phyloP scores from a whole-genome alignment of 2,888 invertebrate genomes.

The Steromphala cineraria region DNA sequence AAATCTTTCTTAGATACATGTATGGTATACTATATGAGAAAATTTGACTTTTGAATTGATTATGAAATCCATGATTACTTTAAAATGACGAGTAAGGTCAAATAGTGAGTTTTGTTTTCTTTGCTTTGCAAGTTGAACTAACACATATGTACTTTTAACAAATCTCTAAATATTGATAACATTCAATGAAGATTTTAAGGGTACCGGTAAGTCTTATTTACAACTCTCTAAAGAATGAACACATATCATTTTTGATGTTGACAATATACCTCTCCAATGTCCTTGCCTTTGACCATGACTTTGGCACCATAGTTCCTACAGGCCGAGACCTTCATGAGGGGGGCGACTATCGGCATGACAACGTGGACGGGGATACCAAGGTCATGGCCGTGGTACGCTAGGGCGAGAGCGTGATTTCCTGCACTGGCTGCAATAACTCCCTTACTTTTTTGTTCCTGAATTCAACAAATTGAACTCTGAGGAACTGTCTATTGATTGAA shows the following conservation, averaged over 20 bases:
- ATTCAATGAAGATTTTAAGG: no score
- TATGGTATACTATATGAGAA: no score
- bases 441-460: conserved; percentile 80
- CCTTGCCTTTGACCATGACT: conserved; percentile 87
- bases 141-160: no score
- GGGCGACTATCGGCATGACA: conserved; percentile 96
- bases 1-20: no score
- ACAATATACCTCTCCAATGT: conserved; percentile 83
- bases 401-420: conserved; percentile 93
- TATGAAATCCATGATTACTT: no score
- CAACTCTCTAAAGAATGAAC: neutral
- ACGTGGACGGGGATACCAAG: conserved; percentile 82
- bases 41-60: no score
- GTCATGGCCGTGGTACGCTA: conserved; percentile 86
- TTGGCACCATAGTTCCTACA: conserved; percentile 90
- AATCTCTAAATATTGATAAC: neutral
- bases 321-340: conserved; percentile 95
- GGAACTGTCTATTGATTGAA: no score
- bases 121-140: no score
- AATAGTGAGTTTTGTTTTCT: no score
- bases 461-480: no score
- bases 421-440: conserved; percentile 95
- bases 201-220: no score
- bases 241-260: neutral
- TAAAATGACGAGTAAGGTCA: no score